phyloP scores from a whole-genome alignment of 2,888 invertebrate genomes.

The Opisthograptis luteolata region DNA sequence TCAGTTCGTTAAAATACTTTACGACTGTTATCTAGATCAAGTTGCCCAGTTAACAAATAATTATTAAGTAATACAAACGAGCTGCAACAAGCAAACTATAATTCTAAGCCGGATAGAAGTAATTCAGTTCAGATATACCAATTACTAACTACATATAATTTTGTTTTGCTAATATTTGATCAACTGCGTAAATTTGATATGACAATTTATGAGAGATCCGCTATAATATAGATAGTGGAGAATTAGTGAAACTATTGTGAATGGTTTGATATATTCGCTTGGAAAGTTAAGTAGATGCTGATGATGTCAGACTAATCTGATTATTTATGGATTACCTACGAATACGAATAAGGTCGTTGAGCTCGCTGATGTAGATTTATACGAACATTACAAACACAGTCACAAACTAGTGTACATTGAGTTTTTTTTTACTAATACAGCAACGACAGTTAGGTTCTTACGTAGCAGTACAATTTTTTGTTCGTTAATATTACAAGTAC shows the following conservation, averaged over 20 bases:
- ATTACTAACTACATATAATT: neutral
- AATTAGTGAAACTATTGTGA: conserved; percentile 27
- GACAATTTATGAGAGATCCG: conserved; percentile 15
- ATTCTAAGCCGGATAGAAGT: conserved; percentile 1
- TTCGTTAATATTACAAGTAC: conserved; percentile 5
- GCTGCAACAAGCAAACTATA: conserved; percentile 4
- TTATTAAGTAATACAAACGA: conserved; percentile 11
- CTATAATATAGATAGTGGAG: conserved; percentile 23
- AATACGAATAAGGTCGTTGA: conserved; percentile 49
- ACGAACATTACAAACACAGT: no score
- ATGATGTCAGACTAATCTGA: conserved; percentile 53
- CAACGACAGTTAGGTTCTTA: neutral
- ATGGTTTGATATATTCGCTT: conserved; percentile 46
- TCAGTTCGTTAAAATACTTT: conserved; percentile 17
- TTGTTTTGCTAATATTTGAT: conserved; percentile 9
- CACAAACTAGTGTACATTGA: conserved; percentile 14
- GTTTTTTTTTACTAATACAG: conserved; percentile 5
- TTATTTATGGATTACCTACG: conserved; percentile 49
- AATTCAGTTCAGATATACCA: conserved; percentile 7
- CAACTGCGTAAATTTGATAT: conserved; percentile 20
- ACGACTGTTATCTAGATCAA: conserved; percentile 18
- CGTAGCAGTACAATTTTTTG: conserved; percentile 15
- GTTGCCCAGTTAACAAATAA: conserved; percentile 15
- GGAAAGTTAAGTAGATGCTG: conserved; percentile 48
- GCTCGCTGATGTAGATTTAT: conserved; percentile 24